Conservation (phyloP, 2,888 invertebrate genomes). For the Pristionchus exspectatus region DNA sequence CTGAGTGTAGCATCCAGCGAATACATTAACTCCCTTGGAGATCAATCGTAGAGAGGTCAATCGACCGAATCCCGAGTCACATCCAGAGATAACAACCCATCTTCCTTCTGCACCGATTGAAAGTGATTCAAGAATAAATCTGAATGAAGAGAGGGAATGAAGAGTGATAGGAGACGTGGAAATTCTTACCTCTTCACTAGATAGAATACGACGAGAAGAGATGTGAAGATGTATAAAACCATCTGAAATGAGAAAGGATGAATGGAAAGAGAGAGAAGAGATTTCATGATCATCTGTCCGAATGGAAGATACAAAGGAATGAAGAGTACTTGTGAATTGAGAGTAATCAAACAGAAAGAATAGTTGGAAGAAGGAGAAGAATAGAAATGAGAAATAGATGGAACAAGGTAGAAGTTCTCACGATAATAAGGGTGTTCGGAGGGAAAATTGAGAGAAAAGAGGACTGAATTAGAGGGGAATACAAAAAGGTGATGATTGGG, state of each 20-base stretch:
- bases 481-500: background rate
- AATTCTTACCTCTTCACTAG: conserved; percentile 14
- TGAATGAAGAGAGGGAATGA: conserved; percentile 31
- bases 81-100: conserved; percentile 68
- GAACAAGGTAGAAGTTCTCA: conserved; percentile 13
- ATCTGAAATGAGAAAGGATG: conserved; percentile 27
- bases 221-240: conserved; percentile 21
- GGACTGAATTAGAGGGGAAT: background rate
- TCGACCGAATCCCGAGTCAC: conserved; percentile 78
- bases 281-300: conserved; percentile 34
- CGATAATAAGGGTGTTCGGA: conserved; percentile 1
- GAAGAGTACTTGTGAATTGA: conserved; percentile 39
- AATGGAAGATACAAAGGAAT: background rate
- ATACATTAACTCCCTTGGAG: conserved; percentile 86
- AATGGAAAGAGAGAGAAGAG: background rate
- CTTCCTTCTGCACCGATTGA: conserved; percentile 59
- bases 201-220: conserved; percentile 6
- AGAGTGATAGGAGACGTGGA: background rate
- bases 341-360: conserved; percentile 50
- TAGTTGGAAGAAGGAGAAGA: background rate
- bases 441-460: conserved; percentile 6
- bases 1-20: conserved; percentile 86
- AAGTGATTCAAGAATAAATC: conserved; percentile 62
- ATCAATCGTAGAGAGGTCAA: conserved; percentile 76
- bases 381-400: conserved; percentile 2